A percentile compares a stretch with the other conserved stretches of the same genome.
Evolutionary conservation across 2,113 vertebrate genomes (phyloP).

Genomic region (Oncorhynchus masou): DNA sequence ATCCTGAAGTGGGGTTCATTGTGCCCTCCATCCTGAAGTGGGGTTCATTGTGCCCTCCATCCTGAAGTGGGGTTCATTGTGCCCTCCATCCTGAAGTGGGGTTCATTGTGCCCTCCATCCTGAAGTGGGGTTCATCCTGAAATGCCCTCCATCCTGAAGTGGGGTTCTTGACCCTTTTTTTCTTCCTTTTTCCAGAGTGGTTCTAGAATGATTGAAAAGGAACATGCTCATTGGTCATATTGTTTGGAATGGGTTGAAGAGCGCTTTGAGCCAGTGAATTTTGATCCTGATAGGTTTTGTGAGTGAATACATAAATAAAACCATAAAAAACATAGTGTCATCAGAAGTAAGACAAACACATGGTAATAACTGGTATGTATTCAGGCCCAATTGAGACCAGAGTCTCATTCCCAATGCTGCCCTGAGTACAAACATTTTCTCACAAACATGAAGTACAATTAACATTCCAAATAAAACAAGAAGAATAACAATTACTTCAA

Average conservation of each 20-base stretch:
- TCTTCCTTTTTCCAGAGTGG: slow-evolving; percentile 34
- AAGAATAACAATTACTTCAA: too few species aligned
- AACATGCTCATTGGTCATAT: slow-evolving; percentile 29
- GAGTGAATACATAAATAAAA: background rate
- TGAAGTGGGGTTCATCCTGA: slow-evolving; percentile 49
- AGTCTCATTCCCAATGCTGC: too few species aligned
- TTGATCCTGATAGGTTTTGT: background rate
- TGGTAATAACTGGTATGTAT: too few species aligned
- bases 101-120: slow-evolving; percentile 2
- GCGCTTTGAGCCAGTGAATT: background rate
- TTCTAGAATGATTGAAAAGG: slow-evolving; percentile 24
- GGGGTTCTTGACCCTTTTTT: background rate
- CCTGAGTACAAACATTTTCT: too few species aligned
- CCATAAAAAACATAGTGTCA: too few species aligned
- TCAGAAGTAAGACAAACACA: too few species aligned
- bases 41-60: background rate
- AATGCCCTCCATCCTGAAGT: background rate
- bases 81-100: slow-evolving; percentile 58
- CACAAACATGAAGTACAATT: too few species aligned
- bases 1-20: slow-evolving; percentile 60
- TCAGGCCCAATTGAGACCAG: too few species aligned
- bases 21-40: slow-evolving; percentile 15
- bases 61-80: slow-evolving; percentile 13
- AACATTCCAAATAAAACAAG: too few species aligned
- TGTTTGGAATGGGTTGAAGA: slow-evolving; percentile 24